A percentile compares a stretch with the other conserved stretches of the same genome.
Evolutionary conservation across 2,797 vertebrate species (phyloP).

Genomic region (Gobionotothen gibberifrons): DNA sequence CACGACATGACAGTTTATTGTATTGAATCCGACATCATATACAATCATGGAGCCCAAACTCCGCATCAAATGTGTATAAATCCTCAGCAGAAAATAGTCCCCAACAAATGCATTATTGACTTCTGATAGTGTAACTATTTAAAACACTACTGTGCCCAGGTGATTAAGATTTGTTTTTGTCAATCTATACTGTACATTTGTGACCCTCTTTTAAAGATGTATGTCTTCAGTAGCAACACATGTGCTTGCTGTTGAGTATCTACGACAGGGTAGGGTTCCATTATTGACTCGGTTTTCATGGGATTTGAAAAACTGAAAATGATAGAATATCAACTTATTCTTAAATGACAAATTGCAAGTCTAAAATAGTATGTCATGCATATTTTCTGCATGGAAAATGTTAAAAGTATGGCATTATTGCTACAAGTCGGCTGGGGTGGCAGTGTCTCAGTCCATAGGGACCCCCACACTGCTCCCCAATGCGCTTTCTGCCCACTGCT

Average conservation of each 20-base stretch:
- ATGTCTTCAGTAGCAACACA: neutral
- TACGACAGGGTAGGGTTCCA: neutral
- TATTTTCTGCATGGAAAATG: neutral
- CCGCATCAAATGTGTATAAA: neutral
- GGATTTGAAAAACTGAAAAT: neutral
- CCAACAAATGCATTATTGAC: neutral
- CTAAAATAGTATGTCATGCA: neutral
- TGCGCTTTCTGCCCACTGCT: too few relatives aligned
- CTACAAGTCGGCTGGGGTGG: too few relatives aligned
- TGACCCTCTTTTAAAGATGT: conserved; percentile 1
- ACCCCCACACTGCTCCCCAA: too few relatives aligned
- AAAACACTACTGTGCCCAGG: neutral
- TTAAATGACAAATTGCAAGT: neutral
- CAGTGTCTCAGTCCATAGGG: too few relatives aligned
- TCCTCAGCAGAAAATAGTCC: conserved; percentile 3
- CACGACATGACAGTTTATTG: neutral
- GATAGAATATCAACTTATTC: neutral
- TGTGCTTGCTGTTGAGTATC: neutral
- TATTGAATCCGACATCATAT: neutral
- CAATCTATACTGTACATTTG: neutral
- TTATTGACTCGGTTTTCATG: neutral
- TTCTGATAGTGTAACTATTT: neutral
- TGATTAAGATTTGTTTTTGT: neutral
- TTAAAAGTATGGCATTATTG: too few relatives aligned
- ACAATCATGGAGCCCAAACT: neutral